Conservation (phyloP, 53 echinoderm and acorn worm genomes). For the Zoroaster sp. region DNA sequence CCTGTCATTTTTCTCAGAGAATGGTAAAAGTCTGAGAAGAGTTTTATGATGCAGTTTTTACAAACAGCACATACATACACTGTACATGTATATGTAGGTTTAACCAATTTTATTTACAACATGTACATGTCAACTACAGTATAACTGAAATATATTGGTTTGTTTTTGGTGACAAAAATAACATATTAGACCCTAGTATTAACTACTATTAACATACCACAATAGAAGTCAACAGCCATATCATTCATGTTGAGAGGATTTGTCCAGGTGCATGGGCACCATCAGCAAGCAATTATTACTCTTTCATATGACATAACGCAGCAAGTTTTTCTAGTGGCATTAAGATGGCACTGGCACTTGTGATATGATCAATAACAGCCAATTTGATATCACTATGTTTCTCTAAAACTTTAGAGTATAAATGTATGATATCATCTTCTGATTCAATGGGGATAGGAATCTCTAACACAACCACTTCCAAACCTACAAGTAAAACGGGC, state of each 20-base stretch:
- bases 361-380: constrained; percentile 81
- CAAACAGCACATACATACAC: too few species aligned
- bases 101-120: too few species aligned
- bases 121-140: background rate
- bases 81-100: too few species aligned
- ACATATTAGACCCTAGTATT: background rate
- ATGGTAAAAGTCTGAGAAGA: too few species aligned
- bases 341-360: constrained; percentile 66
- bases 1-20: too few species aligned
- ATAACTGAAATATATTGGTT: background rate
- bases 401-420: constrained; percentile 42
- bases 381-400: constrained; percentile 66
- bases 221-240: constrained; percentile 75
- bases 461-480: constrained; percentile 31
- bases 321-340: constrained; percentile 72
- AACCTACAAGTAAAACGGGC: too few species aligned
- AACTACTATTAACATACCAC: constrained; percentile 38
- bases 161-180: background rate
- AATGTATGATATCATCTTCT: constrained; percentile 56
- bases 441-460: constrained; percentile 58
- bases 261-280: constrained; percentile 88
- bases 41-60: too few species aligned
- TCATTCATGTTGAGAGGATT: constrained; percentile 61
- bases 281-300: constrained; percentile 61
- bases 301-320: constrained; percentile 62